Percentiles rank a stretch among this genome's conserved stretches.
Evolutionary conservation across 1,140 invertebrate species (phyloP).

Genomic region (Asbolus verrucosus): DNA sequence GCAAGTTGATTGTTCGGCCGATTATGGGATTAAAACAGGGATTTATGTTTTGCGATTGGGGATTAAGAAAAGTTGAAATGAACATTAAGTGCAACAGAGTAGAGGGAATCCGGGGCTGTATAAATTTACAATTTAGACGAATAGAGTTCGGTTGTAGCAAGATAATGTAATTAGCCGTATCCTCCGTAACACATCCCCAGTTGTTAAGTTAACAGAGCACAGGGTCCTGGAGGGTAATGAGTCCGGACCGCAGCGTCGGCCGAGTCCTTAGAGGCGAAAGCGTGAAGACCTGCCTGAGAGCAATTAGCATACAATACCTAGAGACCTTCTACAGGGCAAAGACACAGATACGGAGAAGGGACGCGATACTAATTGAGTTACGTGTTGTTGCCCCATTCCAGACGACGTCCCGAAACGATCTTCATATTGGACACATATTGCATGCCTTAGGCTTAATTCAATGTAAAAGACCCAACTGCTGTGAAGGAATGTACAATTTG

Average conservation of each 20-base stretch:
- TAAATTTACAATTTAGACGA: slow-evolving; percentile 52
- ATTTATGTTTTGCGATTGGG: slow-evolving; percentile 28
- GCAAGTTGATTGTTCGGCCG: slow-evolving; percentile 6
- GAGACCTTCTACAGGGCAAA: slow-evolving; percentile 19
- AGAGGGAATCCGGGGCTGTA: slow-evolving; percentile 43
- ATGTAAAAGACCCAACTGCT: no score
- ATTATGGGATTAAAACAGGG: slow-evolving; percentile 9
- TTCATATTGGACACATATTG: neutral
- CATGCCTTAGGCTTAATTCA: neutral
- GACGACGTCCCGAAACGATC: neutral
- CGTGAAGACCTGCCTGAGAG: slow-evolving; percentile 35
- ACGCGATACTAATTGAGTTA: slow-evolving; percentile 31
- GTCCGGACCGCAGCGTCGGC: slow-evolving; percentile 44
- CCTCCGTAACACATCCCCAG: slow-evolving; percentile 49
- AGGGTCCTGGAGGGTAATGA: slow-evolving; percentile 47
- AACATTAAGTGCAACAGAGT: slow-evolving; percentile 52
- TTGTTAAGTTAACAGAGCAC: slow-evolving; percentile 49
- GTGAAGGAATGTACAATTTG: no score
- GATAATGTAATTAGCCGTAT: slow-evolving; percentile 50
- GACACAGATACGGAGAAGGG: slow-evolving; percentile 22
- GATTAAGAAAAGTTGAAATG: slow-evolving; percentile 49
- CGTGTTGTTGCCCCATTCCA: slow-evolving; percentile 8
- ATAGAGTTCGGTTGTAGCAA: slow-evolving; percentile 44
- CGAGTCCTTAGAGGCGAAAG: slow-evolving; percentile 13
- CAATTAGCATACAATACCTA: slow-evolving; percentile 49